Evolutionary conservation across 1,140 invertebrate genomes (phyloP).

Genomic region (Drosophila miranda): DNA sequence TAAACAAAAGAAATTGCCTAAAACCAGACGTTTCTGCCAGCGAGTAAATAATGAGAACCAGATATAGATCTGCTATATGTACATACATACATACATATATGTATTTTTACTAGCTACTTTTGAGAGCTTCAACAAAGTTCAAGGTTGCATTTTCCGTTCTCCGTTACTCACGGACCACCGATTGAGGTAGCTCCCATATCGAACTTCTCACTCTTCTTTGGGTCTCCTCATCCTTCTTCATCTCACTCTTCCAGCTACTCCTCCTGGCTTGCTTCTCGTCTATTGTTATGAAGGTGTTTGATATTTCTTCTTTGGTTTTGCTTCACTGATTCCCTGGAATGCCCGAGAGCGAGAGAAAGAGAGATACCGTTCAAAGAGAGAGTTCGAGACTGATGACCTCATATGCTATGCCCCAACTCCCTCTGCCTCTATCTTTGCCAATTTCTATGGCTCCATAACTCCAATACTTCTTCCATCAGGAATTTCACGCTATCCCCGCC

Average conservation of each 20-base stretch:
- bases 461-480: constrained; percentile 30
- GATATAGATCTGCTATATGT: constrained; percentile 20
- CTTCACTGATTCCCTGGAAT: constrained; percentile 66
- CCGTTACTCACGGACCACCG: no score
- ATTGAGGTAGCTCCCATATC: no score
- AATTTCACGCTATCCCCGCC: constrained; percentile 13
- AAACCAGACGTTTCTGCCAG: constrained; percentile 15
- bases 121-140: constrained; percentile 15
- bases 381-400: constrained; percentile 50
- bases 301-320: constrained; percentile 44
- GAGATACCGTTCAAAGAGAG: constrained; percentile 19
- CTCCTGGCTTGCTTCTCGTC: neutral
- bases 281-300: constrained; percentile 26
- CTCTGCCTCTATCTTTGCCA: constrained; percentile 5
- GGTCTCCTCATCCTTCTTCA: no score
- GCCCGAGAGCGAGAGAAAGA: constrained; percentile 7
- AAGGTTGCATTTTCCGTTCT: constrained; percentile 5
- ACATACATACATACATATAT: neutral
- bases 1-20: constrained; percentile 43
- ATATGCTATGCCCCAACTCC: constrained; percentile 36
- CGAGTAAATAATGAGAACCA: constrained; percentile 23
- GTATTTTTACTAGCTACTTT: neutral
- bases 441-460: constrained; percentile 40
- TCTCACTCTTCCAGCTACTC: neutral
- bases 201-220: constrained; percentile 2